phyloP scores from a whole-genome alignment of 2,113 vertebrate species.

The Loxodonta africana region DNA sequence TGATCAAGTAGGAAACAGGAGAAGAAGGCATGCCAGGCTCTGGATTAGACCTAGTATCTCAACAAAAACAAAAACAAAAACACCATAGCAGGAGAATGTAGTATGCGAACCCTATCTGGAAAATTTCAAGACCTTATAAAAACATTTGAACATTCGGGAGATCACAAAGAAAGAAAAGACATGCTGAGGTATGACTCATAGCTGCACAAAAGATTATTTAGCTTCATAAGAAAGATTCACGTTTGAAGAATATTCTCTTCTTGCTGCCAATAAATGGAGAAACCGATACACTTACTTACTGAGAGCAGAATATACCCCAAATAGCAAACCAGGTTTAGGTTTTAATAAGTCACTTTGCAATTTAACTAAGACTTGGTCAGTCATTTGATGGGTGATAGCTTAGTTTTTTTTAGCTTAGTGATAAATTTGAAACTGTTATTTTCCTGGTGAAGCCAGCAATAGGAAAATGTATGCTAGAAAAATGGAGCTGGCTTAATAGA shows the following conservation, averaged over 20 bases:
- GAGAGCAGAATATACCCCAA: conserved; percentile 73
- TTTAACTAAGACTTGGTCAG: conserved; percentile 87
- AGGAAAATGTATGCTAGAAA: conserved; percentile 82
- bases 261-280: conserved; percentile 72
- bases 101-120: conserved; percentile 49
- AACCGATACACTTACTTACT: conserved; percentile 62
- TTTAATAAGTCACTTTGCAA: conserved; percentile 85
- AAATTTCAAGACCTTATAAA: conserved; percentile 66
- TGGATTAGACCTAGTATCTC: neutral
- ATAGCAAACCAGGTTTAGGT: conserved; percentile 82
- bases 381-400: conserved; percentile 87
- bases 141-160: conserved; percentile 72
- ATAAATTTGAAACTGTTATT: conserved; percentile 88
- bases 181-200: conserved; percentile 62
- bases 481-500: conserved; percentile 85
- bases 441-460: conserved; percentile 84
- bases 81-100: neutral
- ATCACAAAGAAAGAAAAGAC: conserved; percentile 71
- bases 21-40: neutral
- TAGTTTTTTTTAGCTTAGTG: conserved; percentile 83
- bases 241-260: conserved; percentile 77
- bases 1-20: neutral
- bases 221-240: conserved; percentile 70
- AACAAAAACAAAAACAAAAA: neutral
- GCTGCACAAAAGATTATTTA: conserved; percentile 80